A percentile compares a stretch with the other conserved stretches of the same genome.
Evolutionary conservation across 1,140 invertebrate genomes (phyloP).

Genomic region (Bombus terrestris): DNA sequence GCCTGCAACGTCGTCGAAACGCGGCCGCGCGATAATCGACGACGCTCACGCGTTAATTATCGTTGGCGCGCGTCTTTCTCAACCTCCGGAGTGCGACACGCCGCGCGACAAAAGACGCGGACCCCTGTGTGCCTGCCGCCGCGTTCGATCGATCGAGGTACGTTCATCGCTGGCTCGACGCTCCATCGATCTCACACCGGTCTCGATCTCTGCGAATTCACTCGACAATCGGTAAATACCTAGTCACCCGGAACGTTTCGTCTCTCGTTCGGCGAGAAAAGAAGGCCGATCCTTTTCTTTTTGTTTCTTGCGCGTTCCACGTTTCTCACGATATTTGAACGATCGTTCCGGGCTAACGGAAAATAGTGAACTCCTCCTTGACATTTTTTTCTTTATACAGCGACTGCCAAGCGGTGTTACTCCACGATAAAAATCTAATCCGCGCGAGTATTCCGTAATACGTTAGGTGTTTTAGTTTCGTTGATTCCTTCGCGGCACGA

Average conservation of each 20-base stretch:
- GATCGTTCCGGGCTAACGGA: not conserved
- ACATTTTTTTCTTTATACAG: not conserved
- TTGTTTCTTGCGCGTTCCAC: not conserved
- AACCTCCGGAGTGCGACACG: not conserved
- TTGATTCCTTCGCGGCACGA: not conserved
- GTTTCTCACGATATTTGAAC: not conserved
- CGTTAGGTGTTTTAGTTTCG: not conserved
- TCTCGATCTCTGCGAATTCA: not conserved
- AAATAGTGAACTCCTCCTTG: too few relatives aligned
- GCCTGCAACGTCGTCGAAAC: not conserved
- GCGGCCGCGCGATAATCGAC: not conserved
- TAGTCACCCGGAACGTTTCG: not conserved
- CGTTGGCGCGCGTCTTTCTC: not conserved
- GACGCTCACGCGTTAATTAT: not conserved
- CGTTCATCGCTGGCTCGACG: constrained; percentile 1
- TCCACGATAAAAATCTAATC: not conserved
- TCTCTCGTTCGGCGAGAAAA: not conserved
- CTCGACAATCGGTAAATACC: not conserved
- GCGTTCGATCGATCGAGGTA: constrained; percentile 32
- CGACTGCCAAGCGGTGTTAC: not conserved
- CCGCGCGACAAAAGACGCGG: not conserved
- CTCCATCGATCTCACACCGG: not conserved
- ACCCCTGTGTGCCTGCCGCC: not conserved
- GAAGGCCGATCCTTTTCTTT: not conserved
- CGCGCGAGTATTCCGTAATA: not conserved